These are phyloP conservation scores for Bradypodion ventrale DNA, from an alignment of 2,797 vertebrate genomes.

Conservation along the genomic window DNA sequence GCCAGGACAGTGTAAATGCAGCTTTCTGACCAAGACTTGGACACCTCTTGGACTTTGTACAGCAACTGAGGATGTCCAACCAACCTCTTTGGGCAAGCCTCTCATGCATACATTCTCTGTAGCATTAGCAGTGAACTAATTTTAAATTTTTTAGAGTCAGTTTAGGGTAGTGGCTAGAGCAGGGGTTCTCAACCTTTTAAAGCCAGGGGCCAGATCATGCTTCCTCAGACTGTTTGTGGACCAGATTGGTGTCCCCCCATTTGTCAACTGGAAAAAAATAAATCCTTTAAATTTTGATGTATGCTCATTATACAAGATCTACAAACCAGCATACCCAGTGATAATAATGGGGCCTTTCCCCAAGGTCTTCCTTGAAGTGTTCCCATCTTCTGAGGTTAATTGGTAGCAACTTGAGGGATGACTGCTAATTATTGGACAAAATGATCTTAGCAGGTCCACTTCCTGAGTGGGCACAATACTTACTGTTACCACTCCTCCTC, in stretches of 20 bases:
- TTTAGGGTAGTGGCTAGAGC: no score
- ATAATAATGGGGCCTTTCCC: background rate
- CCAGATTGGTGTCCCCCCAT: no score
- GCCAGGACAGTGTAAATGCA: background rate
- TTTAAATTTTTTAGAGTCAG: background rate
- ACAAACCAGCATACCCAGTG: background rate
- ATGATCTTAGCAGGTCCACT: background rate
- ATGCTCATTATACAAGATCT: no score
- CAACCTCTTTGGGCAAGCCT: background rate
- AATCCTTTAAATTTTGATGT: no score
- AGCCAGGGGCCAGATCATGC: no score
- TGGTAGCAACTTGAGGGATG: background rate
- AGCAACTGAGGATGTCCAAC: background rate
- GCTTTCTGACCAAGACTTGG: background rate
- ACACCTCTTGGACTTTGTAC: background rate
- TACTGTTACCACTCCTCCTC: background rate
- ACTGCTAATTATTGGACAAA: background rate
- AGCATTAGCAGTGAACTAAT: background rate
- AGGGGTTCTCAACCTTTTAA: no score
- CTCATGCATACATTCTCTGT: background rate
- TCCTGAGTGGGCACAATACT: background rate
- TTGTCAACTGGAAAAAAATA: no score
- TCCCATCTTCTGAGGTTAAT: background rate
- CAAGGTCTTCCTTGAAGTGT: background rate
- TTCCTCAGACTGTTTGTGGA: no score